Conservation (phyloP, 2,888 invertebrate genomes). For the Alitta virens region DNA sequence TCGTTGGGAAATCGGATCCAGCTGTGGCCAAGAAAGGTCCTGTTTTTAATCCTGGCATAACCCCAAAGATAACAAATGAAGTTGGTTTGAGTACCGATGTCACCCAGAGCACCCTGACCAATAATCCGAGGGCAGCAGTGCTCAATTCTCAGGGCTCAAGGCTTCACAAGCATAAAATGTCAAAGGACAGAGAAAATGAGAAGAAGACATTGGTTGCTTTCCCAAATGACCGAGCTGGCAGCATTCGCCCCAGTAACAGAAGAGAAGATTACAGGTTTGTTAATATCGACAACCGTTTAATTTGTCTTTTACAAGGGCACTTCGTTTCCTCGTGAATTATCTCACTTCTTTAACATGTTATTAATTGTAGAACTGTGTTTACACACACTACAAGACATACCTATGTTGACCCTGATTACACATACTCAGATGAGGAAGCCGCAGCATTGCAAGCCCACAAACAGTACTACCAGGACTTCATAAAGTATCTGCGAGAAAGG, state of each 20-base stretch:
- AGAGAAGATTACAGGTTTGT: constrained; percentile 47
- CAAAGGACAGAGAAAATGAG: constrained; percentile 25
- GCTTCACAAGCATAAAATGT: constrained; percentile 35
- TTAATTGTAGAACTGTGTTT: constrained; percentile 48
- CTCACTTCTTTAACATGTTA: too few species aligned
- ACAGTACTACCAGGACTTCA: constrained; percentile 42
- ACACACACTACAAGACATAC: constrained; percentile 46
- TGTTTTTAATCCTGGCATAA: constrained; percentile 53
- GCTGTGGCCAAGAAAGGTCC: constrained; percentile 42
- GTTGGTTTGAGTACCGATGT: constrained; percentile 53
- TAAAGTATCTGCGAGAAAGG: constrained; percentile 42
- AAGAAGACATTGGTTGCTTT: constrained; percentile 45
- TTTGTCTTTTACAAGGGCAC: too few species aligned
- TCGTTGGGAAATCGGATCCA: constrained; percentile 47
- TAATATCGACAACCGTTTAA: not conserved
- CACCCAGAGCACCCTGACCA: constrained; percentile 36
- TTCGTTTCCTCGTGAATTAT: too few species aligned
- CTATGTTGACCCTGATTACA: constrained; percentile 55
- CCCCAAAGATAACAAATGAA: constrained; percentile 55
- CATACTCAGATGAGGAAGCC: constrained; percentile 48
- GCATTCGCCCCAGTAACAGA: constrained; percentile 49
- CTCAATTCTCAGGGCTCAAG: constrained; percentile 40
- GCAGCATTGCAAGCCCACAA: constrained; percentile 39
- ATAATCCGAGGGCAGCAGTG: constrained; percentile 45
- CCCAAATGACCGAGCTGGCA: constrained; percentile 55